Percentiles rank a stretch among this genome's conserved stretches.
Evolutionary conservation across 2,113 vertebrate species (phyloP).

Genomic region (Podocnemis expansa): DNA sequence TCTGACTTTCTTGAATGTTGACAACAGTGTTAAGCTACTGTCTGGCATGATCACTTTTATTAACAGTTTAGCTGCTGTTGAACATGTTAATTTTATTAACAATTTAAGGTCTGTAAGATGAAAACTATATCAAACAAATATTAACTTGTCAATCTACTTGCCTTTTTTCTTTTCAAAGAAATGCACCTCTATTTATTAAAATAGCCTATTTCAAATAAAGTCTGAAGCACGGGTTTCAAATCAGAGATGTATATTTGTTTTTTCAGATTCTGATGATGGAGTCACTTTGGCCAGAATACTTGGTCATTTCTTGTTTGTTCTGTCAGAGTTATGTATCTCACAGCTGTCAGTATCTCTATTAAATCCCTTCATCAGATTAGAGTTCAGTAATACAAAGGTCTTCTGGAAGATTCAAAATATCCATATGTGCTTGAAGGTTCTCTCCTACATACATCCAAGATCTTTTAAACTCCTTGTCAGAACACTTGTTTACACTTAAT

Average conservation of each 20-base stretch:
- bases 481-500: background rate
- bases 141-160: background rate
- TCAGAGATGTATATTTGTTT: background rate
- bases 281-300: background rate
- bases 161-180: background rate
- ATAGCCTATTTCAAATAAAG: background rate
- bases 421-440: background rate
- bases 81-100: background rate
- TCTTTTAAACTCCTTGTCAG: background rate
- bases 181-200: background rate
- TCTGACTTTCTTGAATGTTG: background rate
- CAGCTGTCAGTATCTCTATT: rapidly evolving
- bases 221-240: background rate
- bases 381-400: background rate
- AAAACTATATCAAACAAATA: background rate
- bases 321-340: background rate
- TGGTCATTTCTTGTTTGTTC: background rate
- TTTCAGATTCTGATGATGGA: background rate
- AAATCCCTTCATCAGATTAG: background rate
- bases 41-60: background rate
- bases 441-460: background rate
- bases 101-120: background rate
- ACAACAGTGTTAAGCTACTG: background rate
- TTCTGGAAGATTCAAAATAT: rapidly evolving
- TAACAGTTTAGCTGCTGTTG: background rate